phyloP scores from a whole-genome alignment of 35 echinoderm and acorn worm species.

The Chiridota heheva region DNA sequence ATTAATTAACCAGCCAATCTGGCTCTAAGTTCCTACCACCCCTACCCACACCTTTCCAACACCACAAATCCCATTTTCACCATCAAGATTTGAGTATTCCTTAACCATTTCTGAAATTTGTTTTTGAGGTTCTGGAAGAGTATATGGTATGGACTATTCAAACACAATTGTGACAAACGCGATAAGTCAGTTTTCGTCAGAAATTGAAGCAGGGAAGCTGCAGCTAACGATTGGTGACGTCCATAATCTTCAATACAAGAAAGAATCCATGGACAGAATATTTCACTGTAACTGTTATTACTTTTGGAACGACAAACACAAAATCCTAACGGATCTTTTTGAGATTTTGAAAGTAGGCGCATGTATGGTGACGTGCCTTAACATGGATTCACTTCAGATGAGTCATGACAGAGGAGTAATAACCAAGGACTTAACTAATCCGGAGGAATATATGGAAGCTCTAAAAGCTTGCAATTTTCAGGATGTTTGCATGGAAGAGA shows the following conservation, averaged over 20 bases:
- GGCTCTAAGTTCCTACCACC: too few species aligned
- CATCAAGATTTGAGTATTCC: too few species aligned
- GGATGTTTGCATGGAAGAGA: conserved; percentile 54
- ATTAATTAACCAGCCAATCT: too few species aligned
- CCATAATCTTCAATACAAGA: conserved; percentile 52
- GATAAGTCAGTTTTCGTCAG: conserved; percentile 26
- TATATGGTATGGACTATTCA: conserved; percentile 83
- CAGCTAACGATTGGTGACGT: conserved; percentile 64
- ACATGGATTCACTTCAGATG: background rate
- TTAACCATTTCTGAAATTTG: conserved; percentile 4
- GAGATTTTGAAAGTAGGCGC: conserved; percentile 71
- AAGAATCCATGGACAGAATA: conserved; percentile 63
- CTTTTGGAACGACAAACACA: conserved; percentile 77
- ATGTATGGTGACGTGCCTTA: conserved; percentile 62
- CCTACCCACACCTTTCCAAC: too few species aligned
- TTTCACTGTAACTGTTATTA: conserved; percentile 90
- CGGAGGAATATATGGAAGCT: conserved; percentile 60
- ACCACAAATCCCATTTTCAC: too few species aligned
- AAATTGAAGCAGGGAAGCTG: conserved; percentile 44
- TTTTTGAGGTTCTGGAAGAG: conserved; percentile 53
- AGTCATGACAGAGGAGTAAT: conserved; percentile 28
- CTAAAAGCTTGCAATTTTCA: conserved; percentile 39
- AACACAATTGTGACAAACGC: conserved; percentile 53
- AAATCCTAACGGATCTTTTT: conserved; percentile 37
- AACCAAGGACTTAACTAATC: conserved; percentile 11